Evolutionary conservation across 2,113 vertebrate species (phyloP), one percentile per base, ranked within the genome.

Genomic region (Semnornis frantzii): DNA sequence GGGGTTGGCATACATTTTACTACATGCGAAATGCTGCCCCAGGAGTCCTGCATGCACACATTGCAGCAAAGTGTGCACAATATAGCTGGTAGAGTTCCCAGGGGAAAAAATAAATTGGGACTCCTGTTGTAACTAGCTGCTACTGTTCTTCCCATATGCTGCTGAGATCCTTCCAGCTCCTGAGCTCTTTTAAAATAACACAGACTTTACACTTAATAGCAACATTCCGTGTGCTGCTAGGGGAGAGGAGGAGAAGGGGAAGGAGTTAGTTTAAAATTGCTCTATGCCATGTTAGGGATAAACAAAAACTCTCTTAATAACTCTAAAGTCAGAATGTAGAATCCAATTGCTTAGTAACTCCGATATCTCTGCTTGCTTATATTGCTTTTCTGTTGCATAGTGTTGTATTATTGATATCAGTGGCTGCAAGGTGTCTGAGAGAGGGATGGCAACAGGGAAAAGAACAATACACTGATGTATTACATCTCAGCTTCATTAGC

Each of bases 401-500:
- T 52, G 28, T 75, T 95, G 66, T 95, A 66, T 96, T 93, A 92
- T 82, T 62, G 69, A 95, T 93, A 82, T 65, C 39, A 80, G 84
- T 82, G 85, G 75, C 82, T 91, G 33, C 68, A 50, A 79, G 89
- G 94, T 94, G 81, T 95, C 93, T 91, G 86, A 94, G 68, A 94
- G 71, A 94, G 75, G 82, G 39, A 46, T 59, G 84, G 77, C 12
- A 85, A 6, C 30, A 68, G 71, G 42, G 34, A 28, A 86, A 86
- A 87, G 21, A 84, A 6, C 77, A 85, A 34, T 92, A 87, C 57
- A 16, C 82, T 94, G 78, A 95, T 92, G 76, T 89, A 83, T 92
- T 77, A 37, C 78, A 90, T 63, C 46, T 31, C 63, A 86, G 52
- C 79, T 74, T 93, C 68, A 46, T 94, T 69, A 84, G 54, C 72